These are phyloP conservation scores for Metallyticus violacea DNA, from an alignment of 2,888 invertebrate species.

Conservation along the genomic window DNA sequence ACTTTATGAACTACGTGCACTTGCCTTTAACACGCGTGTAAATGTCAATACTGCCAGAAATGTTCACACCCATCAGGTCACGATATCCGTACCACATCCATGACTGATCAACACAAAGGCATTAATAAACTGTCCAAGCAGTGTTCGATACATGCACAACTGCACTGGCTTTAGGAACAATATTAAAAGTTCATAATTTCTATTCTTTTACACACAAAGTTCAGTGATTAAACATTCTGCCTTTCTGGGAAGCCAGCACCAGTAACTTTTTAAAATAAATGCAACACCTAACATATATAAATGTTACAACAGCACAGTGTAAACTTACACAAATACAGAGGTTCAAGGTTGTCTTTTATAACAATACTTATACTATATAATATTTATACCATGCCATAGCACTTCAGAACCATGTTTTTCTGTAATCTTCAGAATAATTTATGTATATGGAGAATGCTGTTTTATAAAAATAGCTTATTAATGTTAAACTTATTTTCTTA, in stretches of 20 bases:
- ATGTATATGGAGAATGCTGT: background rate
- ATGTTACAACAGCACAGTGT: background rate
- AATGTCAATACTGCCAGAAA: background rate
- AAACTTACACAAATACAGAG: background rate
- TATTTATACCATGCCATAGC: background rate
- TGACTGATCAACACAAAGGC: background rate
- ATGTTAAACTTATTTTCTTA: background rate
- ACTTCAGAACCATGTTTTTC: background rate
- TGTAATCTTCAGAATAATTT: background rate
- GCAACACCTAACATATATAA: constrained; percentile 7
- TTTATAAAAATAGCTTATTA: constrained; percentile 15
- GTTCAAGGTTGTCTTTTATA: background rate
- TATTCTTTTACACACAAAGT: background rate
- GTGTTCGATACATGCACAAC: background rate
- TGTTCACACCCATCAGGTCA: background rate
- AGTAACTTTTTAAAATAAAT: constrained; percentile 12
- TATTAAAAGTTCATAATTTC: background rate
- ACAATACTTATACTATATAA: background rate
- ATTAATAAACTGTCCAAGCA: background rate
- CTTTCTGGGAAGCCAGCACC: constrained; percentile 4
- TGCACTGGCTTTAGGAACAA: background rate
- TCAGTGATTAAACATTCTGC: background rate
- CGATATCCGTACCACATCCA: background rate
- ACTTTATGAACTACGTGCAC: background rate
- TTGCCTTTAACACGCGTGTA: background rate